phyloP scores from a whole-genome alignment of 2,888 invertebrate species.

The Linyphia triangularis region DNA sequence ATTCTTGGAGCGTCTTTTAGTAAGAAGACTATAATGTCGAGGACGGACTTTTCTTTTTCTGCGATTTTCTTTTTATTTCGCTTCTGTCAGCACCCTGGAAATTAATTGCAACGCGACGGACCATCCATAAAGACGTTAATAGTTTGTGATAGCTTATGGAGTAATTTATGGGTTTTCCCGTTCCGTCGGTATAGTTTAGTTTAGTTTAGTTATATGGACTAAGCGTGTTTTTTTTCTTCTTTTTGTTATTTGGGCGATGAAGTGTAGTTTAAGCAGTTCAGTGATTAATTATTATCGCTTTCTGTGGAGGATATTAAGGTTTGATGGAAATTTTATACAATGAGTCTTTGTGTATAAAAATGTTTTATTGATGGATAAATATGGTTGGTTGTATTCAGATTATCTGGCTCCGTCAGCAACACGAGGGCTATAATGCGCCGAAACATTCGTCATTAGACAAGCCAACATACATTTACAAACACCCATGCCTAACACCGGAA shows the following conservation, averaged over 20 bases:
- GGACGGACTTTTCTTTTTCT: not conserved
- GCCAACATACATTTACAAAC: no score
- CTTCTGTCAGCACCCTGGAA: not conserved
- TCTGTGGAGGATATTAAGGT: no score
- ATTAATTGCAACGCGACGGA: constrained; percentile 8
- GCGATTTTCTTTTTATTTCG: not conserved
- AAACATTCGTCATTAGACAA: no score
- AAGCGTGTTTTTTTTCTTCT: not conserved
- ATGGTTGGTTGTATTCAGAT: no score
- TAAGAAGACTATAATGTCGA: not conserved
- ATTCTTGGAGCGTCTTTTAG: not conserved
- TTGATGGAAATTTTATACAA: no score
- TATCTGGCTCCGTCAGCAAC: no score
- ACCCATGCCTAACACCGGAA: no score
- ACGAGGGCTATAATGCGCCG: no score
- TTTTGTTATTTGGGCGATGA: not conserved
- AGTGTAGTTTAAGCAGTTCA: not conserved
- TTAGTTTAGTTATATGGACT: not conserved
- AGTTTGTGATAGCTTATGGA: constrained; percentile 14
- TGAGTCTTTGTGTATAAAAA: no score
- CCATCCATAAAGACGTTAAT: constrained; percentile 1
- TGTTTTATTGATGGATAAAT: no score
- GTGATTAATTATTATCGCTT: no score
- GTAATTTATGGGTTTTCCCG: constrained; percentile 14
- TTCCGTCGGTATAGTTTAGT: no score